A percentile compares a stretch with the other conserved stretches of the same genome.
These are phyloP conservation scores for Notodonta dromedarius DNA, from an alignment of 2,888 invertebrate genomes.

Conservation along the genomic window DNA sequence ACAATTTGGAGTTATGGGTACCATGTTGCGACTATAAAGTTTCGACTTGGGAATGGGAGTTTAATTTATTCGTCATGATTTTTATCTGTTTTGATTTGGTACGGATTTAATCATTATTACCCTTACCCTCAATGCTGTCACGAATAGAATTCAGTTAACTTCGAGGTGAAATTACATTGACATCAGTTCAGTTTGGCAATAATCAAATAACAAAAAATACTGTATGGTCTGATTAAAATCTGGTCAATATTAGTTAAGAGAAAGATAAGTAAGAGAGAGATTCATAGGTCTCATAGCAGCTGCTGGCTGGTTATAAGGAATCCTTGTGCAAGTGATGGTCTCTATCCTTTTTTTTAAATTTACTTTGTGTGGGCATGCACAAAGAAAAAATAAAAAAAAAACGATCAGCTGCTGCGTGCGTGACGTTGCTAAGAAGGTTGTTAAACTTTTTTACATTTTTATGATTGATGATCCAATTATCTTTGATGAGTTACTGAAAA, in stretches of 20 bases:
- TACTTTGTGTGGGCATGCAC: too few species aligned
- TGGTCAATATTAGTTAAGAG: too few species aligned
- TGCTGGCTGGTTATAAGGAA: too few species aligned
- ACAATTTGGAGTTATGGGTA: constrained; percentile 6
- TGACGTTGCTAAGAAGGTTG: neutral
- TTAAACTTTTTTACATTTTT: constrained; percentile 3
- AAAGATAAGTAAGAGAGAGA: too few species aligned
- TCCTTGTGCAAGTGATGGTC: too few species aligned
- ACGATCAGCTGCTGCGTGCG: too few species aligned
- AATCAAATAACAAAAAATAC: too few species aligned
- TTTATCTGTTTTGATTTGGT: constrained; percentile 4
- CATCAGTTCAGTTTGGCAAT: too few species aligned
- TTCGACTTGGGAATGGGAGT: neutral
- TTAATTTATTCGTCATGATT: constrained; percentile 3
- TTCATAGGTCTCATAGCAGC: too few species aligned
- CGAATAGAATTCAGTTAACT: neutral
- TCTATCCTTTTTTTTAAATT: too few species aligned
- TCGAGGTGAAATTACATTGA: neutral
- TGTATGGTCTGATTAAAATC: too few species aligned
- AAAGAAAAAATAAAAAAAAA: too few species aligned
- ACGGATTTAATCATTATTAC: neutral
- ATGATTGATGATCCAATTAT: neutral
- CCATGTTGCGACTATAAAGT: neutral
- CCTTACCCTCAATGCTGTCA: neutral
- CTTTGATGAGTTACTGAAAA: neutral